Evolutionary conservation across 2,113 vertebrate species (phyloP).

Genomic region (Gobius niger): DNA sequence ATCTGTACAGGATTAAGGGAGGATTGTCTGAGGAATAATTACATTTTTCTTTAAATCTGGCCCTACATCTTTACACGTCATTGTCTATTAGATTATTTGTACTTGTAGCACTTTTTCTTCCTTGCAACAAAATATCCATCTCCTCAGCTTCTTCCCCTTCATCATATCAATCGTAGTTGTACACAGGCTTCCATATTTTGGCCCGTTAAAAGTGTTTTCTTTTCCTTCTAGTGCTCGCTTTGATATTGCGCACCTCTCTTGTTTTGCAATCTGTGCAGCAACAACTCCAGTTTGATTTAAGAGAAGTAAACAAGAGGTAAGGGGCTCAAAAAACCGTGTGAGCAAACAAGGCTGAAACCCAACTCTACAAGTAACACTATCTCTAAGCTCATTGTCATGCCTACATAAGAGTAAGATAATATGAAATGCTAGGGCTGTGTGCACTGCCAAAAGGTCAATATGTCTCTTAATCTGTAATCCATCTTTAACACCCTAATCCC

Average conservation of each 20-base stretch:
- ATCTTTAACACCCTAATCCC: constrained; percentile 48
- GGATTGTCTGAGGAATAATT: constrained; percentile 2
- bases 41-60: too few species aligned
- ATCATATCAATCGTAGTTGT: too few species aligned
- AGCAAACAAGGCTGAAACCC: neutral
- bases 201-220: too few species aligned
- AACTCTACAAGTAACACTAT: too few species aligned
- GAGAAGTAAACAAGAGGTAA: neutral
- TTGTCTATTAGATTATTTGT: too few species aligned
- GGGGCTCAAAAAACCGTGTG: neutral
- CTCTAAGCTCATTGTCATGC: too few species aligned
- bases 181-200: too few species aligned
- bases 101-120: too few species aligned
- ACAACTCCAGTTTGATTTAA: neutral
- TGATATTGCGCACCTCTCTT: neutral
- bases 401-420: too few species aligned
- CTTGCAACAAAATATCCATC: too few species aligned
- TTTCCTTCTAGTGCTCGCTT: neutral
- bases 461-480: constrained; percentile 58
- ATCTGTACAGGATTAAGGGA: neutral
- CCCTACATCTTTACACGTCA: too few species aligned
- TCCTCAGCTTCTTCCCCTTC: too few species aligned
- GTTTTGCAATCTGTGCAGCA: neutral
- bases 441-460: constrained; percentile 38
- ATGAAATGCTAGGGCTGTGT: neutral